Conservation (phyloP, 2,113 vertebrate species). For the Synchiropus splendidus region DNA sequence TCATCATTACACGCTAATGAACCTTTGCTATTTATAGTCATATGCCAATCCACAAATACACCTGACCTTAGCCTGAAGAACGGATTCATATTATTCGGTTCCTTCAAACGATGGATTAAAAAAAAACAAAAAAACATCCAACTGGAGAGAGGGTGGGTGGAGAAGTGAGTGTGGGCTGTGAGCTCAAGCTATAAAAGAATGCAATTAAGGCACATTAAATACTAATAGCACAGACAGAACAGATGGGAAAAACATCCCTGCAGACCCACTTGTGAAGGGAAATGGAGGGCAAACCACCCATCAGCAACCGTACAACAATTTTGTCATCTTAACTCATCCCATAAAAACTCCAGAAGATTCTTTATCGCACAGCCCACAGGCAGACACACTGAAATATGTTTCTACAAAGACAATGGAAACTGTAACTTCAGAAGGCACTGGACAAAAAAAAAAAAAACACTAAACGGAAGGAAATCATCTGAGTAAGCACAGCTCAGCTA, state of each 20-base stretch:
- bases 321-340: no score
- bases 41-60: no score
- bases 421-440: no score
- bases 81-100: neutral
- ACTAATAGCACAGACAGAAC: constrained; percentile 10
- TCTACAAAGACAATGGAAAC: no score
- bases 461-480: no score
- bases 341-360: no score
- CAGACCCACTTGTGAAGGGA: constrained; percentile 18
- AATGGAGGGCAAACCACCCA: constrained; percentile 21
- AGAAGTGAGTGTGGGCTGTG: neutral
- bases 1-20: no score
- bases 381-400: no score
- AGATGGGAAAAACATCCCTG: constrained; percentile 23
- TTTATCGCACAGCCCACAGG: no score
- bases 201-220: constrained; percentile 17
- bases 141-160: neutral
- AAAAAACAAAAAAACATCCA: neutral
- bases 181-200: constrained; percentile 10
- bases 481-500: neutral
- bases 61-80: no score
- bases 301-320: constrained; percentile 11
- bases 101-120: neutral
- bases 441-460: no score
- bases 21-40: no score